These are phyloP conservation scores for Ramazzottius varieornatus DNA, from an alignment of 2,888 invertebrate genomes.

Conservation along the genomic window DNA sequence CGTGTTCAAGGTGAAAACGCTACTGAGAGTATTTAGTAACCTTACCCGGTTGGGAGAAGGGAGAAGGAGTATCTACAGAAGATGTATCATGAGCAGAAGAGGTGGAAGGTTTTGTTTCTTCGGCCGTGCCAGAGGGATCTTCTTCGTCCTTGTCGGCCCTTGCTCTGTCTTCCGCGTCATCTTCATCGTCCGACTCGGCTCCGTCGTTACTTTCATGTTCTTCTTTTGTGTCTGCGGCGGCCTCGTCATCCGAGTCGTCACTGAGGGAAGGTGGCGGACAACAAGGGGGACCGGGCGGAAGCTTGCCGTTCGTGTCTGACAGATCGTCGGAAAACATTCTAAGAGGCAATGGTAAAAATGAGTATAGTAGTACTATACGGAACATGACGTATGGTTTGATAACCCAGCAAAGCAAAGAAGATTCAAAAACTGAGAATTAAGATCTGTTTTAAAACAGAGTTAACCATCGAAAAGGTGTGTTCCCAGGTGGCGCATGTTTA, in stretches of 20 bases:
- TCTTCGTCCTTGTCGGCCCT: not conserved
- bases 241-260: not conserved
- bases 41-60: too few species aligned
- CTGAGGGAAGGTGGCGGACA: not conserved
- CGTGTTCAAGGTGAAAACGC: too few species aligned
- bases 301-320: not conserved
- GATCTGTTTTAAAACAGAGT: too few species aligned
- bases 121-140: not conserved
- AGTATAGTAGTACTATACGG: too few species aligned
- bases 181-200: not conserved
- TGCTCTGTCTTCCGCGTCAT: not conserved
- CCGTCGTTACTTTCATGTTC: slow-evolving; percentile 1
- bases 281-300: not conserved
- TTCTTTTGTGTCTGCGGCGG: not conserved
- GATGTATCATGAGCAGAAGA: too few species aligned
- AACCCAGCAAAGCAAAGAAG: not conserved
- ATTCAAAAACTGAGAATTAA: not conserved
- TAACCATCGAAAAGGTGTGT: too few species aligned
- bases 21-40: too few species aligned
- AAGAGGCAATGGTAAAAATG: not conserved
- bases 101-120: too few species aligned
- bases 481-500: too few species aligned
- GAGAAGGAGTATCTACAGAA: too few species aligned
- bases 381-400: too few species aligned
- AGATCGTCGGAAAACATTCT: not conserved